Evolutionary conservation across 2,888 invertebrate species (phyloP).

Genomic region (Aphidius colemani): DNA sequence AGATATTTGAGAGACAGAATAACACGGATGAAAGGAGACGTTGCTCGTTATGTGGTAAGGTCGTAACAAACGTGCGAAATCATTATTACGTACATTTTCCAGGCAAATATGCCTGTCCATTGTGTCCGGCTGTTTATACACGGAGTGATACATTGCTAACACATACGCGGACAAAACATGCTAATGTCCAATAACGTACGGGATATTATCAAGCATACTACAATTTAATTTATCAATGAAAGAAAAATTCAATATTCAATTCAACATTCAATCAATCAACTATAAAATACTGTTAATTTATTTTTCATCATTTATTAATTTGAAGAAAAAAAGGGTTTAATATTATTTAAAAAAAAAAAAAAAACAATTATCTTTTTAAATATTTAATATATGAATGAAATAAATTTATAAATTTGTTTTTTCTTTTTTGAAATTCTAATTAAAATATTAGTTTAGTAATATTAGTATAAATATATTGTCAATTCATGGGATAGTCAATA

Average conservation of each 20-base stretch:
- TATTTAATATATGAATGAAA: no score
- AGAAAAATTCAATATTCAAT: not conserved
- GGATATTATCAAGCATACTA: constrained; percentile 39
- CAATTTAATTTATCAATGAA: constrained; percentile 37
- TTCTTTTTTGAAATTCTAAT: no score
- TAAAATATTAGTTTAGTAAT: no score
- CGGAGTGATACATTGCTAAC: constrained; percentile 66
- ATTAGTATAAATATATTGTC: no score
- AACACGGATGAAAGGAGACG: constrained; percentile 65
- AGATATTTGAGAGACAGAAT: constrained; percentile 66
- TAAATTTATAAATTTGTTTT: no score
- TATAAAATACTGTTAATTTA: not conserved
- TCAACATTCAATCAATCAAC: no score
- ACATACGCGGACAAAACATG: constrained; percentile 66
- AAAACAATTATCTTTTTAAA: no score
- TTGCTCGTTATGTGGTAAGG: constrained; percentile 67
- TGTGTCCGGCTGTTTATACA: constrained; percentile 67
- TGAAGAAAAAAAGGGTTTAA: not conserved
- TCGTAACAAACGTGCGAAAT: constrained; percentile 67
- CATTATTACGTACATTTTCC: constrained; percentile 69
- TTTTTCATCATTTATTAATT: not conserved
- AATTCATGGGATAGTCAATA: no score
- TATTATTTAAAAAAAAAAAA: no score
- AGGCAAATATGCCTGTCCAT: constrained; percentile 65
- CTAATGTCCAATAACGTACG: constrained; percentile 49